phyloP scores from a whole-genome alignment of 2,797 vertebrate species.

The Lophius americanus region DNA sequence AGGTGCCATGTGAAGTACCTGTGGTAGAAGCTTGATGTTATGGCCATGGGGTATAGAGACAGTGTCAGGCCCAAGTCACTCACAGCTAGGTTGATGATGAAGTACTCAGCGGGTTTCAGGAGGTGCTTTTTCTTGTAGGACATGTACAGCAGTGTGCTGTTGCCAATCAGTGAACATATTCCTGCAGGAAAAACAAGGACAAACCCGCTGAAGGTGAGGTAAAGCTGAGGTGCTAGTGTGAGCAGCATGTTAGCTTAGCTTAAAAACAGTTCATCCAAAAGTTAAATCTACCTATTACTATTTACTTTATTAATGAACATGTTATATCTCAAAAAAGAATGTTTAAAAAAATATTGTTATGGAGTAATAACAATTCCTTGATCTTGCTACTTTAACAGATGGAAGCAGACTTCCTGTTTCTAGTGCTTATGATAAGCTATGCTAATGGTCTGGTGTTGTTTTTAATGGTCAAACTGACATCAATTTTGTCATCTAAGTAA shows the following conservation, averaged over 20 bases:
- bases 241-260: background rate
- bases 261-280: background rate
- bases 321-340: too few relatives aligned
- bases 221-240: too few relatives aligned
- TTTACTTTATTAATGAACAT: too few relatives aligned
- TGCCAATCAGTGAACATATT: slow-evolving; percentile 82
- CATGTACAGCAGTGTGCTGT: slow-evolving; percentile 80
- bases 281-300: too few relatives aligned
- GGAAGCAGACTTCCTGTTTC: too few relatives aligned
- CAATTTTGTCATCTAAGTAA: too few relatives aligned
- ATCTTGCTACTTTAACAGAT: too few relatives aligned
- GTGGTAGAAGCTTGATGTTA: slow-evolving; percentile 85
- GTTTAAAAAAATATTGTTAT: too few relatives aligned
- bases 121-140: slow-evolving; percentile 84
- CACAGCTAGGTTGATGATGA: slow-evolving; percentile 86
- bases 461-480: too few relatives aligned
- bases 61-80: slow-evolving; percentile 86
- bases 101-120: slow-evolving; percentile 85
- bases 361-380: too few relatives aligned
- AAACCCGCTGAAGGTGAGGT: background rate
- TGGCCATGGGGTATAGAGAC: slow-evolving; percentile 84
- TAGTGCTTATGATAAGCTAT: too few relatives aligned
- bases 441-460: too few relatives aligned
- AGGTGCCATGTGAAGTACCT: slow-evolving; percentile 68
- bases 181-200: slow-evolving; percentile 51